Evolutionary conservation across 1,140 invertebrate genomes (phyloP).

Genomic region (Catajapyx aquilonaris): DNA sequence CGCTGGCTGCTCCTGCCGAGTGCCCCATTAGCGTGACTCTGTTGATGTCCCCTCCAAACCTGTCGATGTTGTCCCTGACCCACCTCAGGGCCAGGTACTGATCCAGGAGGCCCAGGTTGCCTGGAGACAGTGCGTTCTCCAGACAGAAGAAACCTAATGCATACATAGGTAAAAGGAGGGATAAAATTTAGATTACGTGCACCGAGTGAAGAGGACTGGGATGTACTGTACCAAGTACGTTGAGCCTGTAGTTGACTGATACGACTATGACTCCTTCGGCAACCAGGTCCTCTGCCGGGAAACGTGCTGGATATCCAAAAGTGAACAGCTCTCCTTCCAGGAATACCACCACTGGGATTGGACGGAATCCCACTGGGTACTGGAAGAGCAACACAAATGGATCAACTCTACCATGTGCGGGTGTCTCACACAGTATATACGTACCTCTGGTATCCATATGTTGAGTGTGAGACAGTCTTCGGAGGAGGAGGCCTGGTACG

Average conservation of each 20-base stretch:
- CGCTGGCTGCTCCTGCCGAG: slow-evolving; percentile 35
- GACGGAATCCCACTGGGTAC: slow-evolving; percentile 27
- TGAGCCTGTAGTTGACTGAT: slow-evolving; percentile 35
- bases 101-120: slow-evolving; percentile 48
- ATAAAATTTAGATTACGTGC: not conserved
- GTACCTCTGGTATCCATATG: slow-evolving; percentile 30
- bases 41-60: slow-evolving; percentile 46
- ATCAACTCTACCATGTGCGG: not conserved
- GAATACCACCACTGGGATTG: slow-evolving; percentile 30
- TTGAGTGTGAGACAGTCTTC: slow-evolving; percentile 32
- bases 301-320: slow-evolving; percentile 21
- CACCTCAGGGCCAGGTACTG: slow-evolving; percentile 46
- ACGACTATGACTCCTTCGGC: slow-evolving; percentile 39
- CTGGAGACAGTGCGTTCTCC: slow-evolving; percentile 28
- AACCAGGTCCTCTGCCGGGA: slow-evolving; percentile 38
- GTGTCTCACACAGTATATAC: slow-evolving; percentile 2
- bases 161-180: not conserved
- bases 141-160: slow-evolving; percentile 40
- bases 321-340: slow-evolving; percentile 31
- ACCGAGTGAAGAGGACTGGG: too few relatives aligned
- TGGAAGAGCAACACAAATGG: slow-evolving; percentile 18
- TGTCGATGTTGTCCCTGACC: slow-evolving; percentile 41
- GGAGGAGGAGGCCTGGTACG: slow-evolving; percentile 6
- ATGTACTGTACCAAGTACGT: slow-evolving; percentile 37
- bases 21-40: slow-evolving; percentile 48